Conservation (phyloP, 2,113 vertebrate species). For the Petrocephalus microphthalmus region DNA sequence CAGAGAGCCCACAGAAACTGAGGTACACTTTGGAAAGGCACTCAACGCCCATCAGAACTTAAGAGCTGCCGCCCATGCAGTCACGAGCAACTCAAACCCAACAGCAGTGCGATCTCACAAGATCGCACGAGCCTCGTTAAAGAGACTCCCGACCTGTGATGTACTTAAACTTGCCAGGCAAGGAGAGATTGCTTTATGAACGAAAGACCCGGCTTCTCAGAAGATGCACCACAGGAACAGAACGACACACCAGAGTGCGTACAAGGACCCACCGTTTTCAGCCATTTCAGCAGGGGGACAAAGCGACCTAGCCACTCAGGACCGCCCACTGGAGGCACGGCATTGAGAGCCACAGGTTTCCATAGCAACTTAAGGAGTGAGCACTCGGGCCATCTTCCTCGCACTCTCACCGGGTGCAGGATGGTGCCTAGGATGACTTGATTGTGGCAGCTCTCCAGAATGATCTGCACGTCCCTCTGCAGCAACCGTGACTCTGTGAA, state of each 20-base stretch:
- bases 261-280: not conserved
- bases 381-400: not conserved
- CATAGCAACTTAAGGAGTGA: not conserved
- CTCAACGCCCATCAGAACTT: not conserved
- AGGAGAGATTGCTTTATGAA: not conserved
- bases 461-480: constrained; percentile 93
- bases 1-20: not conserved
- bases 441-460: constrained; percentile 95
- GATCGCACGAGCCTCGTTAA: not conserved
- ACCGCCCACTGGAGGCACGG: not conserved
- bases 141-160: not conserved
- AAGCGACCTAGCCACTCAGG: not conserved
- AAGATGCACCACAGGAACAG: not conserved
- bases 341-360: not conserved
- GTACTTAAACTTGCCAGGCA: not conserved
- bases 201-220: not conserved
- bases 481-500: constrained; percentile 92
- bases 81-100: not conserved
- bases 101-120: not conserved
- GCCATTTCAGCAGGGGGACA: not conserved
- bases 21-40: not conserved
- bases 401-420: constrained; percentile 76
- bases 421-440: constrained; percentile 93
- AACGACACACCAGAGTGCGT: not conserved
- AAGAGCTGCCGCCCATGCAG: not conserved